phyloP scores from a whole-genome alignment of 2,888 invertebrate genomes.

The Meganola albula region DNA sequence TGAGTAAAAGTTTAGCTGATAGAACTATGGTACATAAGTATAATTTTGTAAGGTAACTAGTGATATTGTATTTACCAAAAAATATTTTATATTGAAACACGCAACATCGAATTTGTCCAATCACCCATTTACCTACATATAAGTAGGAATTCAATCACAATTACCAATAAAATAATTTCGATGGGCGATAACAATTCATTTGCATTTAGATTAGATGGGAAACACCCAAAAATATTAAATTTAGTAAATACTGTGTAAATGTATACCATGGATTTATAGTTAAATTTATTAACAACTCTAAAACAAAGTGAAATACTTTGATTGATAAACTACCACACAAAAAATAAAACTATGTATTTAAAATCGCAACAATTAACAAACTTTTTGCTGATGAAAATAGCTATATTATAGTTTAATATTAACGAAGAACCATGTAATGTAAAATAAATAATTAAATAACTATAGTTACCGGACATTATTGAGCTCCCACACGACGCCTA shows the following conservation, averaged over 20 bases:
- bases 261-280: slow-evolving; percentile 26
- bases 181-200: slow-evolving; percentile 15
- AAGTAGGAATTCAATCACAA: no score
- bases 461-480: no score
- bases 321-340: slow-evolving; percentile 42
- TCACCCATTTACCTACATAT: no score
- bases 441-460: slow-evolving; percentile 52
- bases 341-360: slow-evolving; percentile 47
- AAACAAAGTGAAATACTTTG: slow-evolving; percentile 45
- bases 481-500: no score
- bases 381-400: slow-evolving; percentile 33
- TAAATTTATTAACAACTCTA: slow-evolving; percentile 37
- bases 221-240: slow-evolving; percentile 20
- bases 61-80: no score
- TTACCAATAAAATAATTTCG: slow-evolving; percentile 19
- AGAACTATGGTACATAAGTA: no score
- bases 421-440: slow-evolving; percentile 30
- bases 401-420: no score
- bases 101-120: no score
- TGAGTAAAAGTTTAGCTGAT: no score
- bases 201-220: slow-evolving; percentile 16
- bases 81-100: no score
- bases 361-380: slow-evolving; percentile 57
- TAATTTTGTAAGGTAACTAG: no score
- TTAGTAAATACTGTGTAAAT: slow-evolving; percentile 33